Percentiles rank a stretch among this genome's conserved stretches.
These are phyloP conservation scores for Leuciscus idus DNA, from an alignment of 2,113 vertebrate genomes.

Conservation along the genomic window DNA sequence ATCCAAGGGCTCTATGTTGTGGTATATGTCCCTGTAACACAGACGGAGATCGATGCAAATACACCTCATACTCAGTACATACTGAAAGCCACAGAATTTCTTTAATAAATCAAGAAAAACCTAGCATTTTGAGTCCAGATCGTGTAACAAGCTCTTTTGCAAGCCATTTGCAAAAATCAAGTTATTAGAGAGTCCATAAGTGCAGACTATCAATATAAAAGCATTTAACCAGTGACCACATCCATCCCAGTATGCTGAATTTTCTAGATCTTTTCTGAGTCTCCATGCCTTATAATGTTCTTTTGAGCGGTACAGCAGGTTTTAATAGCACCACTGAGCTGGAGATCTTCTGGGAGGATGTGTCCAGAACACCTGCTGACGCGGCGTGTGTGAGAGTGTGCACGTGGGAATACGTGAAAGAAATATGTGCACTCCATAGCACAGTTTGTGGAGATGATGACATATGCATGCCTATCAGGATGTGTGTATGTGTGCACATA, in stretches of 20 bases:
- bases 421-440: conserved; percentile 18
- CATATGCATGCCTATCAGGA: neutral
- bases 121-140: neutral
- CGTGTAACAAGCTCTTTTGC: neutral
- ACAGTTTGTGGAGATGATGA: conserved; percentile 17
- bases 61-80: neutral
- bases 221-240: neutral
- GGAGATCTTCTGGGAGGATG: neutral
- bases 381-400: neutral
- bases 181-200: neutral
- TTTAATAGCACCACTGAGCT: conserved; percentile 21
- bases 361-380: conserved; percentile 32
- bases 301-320: neutral
- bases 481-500: neutral
- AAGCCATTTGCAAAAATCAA: neutral
- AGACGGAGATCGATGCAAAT: neutral
- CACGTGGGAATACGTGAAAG: conserved; percentile 7
- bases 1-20: conserved; percentile 92
- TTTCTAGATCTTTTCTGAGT: neutral
- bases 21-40: conserved; percentile 88
- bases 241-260: neutral
- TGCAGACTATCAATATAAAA: neutral
- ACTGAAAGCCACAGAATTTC: neutral
- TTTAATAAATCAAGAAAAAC: neutral
- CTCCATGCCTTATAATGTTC: neutral